phyloP scores from a whole-genome alignment of 2,113 vertebrate species.

The Electrona antarctica region DNA sequence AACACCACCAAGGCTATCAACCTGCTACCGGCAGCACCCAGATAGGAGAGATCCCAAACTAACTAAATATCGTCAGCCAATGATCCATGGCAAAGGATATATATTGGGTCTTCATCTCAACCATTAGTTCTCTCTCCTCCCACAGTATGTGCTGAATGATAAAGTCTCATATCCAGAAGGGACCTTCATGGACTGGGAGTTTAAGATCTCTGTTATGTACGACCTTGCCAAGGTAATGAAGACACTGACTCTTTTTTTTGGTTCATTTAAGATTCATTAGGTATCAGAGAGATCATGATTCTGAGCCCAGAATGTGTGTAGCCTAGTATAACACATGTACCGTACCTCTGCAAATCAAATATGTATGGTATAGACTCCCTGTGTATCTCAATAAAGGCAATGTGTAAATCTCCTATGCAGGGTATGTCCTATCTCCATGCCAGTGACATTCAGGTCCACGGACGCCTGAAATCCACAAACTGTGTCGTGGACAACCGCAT shows the following conservation, averaged over 20 bases:
- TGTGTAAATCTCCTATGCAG: conserved; percentile 66
- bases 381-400: too few relatives aligned
- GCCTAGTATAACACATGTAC: too few relatives aligned
- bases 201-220: conserved; percentile 97
- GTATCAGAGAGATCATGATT: too few relatives aligned
- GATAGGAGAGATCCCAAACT: too few relatives aligned
- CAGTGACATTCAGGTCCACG: conserved; percentile 92
- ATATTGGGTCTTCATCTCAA: background rate
- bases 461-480: conserved; percentile 95
- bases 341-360: too few relatives aligned
- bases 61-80: too few relatives aligned
- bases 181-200: conserved; percentile 98
- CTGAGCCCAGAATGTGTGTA: too few relatives aligned
- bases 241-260: background rate
- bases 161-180: conserved; percentile 94
- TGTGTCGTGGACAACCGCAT: conserved; percentile 96
- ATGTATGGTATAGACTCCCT: too few relatives aligned
- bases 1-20: too few relatives aligned
- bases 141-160: conserved; percentile 92
- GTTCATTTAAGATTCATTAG: background rate
- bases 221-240: conserved; percentile 92
- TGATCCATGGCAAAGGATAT: too few relatives aligned
- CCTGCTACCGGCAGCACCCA: too few relatives aligned
- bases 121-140: conserved; percentile 18
- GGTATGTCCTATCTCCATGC: conserved; percentile 98